Evolutionary conservation across 2,888 invertebrate species (phyloP).

Genomic region (Nipponacmea schrenckii): DNA sequence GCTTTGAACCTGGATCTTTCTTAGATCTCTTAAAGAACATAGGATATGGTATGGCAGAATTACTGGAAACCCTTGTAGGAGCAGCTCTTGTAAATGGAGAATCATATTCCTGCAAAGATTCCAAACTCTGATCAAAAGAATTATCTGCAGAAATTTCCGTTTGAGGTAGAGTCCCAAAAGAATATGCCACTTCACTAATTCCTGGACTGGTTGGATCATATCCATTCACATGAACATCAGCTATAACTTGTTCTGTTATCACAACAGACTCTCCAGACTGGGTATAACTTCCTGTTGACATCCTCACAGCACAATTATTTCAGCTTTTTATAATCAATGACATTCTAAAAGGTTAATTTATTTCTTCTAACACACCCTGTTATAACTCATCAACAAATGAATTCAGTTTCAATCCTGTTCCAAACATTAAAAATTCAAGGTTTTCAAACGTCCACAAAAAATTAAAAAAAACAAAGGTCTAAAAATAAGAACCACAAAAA

Average conservation of each 20-base stretch:
- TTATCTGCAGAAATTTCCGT: not conserved
- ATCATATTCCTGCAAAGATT: not conserved
- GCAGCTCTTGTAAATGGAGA: not conserved
- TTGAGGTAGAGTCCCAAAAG: not conserved
- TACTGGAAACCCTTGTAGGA: not conserved
- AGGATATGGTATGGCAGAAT: slow-evolving; percentile 38
- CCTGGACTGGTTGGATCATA: not conserved
- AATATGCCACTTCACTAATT: not conserved
- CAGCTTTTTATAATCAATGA: no score
- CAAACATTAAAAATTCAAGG: no score
- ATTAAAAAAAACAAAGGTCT: no score
- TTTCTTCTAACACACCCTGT: no score
- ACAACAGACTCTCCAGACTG: not conserved
- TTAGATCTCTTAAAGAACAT: slow-evolving; percentile 54
- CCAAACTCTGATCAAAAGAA: slow-evolving; percentile 1
- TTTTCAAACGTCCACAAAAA: no score
- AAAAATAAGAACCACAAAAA: no score
- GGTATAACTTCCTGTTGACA: not conserved
- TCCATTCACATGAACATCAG: not conserved
- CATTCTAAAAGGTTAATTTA: no score
- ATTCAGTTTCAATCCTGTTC: no score
- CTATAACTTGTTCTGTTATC: not conserved
- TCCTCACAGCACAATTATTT: not conserved
- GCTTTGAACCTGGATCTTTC: slow-evolving; percentile 53
- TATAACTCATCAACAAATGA: no score